Percentiles rank a stretch among this genome's conserved stretches.
phyloP scores from a whole-genome alignment of 2,113 vertebrate species.

The Anarhynchus alexandrinus region DNA sequence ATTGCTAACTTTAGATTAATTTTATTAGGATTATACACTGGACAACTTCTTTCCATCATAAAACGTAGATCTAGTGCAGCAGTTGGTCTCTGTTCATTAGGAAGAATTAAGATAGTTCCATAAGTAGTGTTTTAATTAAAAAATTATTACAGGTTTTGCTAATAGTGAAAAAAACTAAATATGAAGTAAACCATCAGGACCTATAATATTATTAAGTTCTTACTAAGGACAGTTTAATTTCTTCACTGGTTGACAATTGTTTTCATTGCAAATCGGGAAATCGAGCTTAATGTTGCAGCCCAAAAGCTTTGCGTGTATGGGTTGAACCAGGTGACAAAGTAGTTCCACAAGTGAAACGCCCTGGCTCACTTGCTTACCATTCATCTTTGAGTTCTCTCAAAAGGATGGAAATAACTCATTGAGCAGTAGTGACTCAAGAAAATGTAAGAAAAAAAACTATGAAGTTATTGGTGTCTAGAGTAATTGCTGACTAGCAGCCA shows the following conservation, averaged over 20 bases:
- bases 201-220: background rate
- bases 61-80: background rate
- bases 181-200: background rate
- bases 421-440: background rate
- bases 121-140: background rate
- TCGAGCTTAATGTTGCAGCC: background rate
- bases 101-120: background rate
- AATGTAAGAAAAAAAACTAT: background rate
- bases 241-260: background rate
- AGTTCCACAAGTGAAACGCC: rapidly evolving
- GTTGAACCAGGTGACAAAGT: background rate
- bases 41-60: background rate
- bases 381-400: background rate
- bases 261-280: background rate
- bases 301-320: background rate
- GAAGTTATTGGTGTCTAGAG: background rate
- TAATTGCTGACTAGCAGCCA: background rate
- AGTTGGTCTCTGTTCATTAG: background rate
- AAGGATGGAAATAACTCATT: background rate
- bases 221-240: background rate
- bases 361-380: background rate
- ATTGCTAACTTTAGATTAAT: background rate
- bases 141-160: background rate
- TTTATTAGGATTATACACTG: background rate
- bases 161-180: background rate